These are phyloP conservation scores for Microctenopoma stevenorrisi DNA, from an alignment of 2,797 vertebrate species.

Conservation along the genomic window DNA sequence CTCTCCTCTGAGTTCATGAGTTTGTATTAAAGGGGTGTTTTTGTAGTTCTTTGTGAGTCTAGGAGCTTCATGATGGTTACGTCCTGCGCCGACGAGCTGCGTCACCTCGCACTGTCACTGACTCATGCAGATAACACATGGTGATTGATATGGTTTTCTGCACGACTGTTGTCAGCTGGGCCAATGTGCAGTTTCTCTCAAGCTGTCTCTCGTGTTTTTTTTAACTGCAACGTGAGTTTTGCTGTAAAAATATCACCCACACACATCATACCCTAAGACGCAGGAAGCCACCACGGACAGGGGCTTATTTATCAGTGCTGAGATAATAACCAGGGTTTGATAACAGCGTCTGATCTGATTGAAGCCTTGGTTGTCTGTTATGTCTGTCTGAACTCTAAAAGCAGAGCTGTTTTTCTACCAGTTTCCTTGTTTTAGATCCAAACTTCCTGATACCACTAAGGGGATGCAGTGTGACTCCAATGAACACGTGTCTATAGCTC, in stretches of 20 bases:
- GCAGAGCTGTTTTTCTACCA: slow-evolving; percentile 60
- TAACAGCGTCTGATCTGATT: slow-evolving; percentile 56
- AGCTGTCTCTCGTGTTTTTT: not conserved
- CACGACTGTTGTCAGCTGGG: not conserved
- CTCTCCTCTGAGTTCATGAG: not conserved
- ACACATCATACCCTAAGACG: slow-evolving; percentile 26
- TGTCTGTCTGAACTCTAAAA: slow-evolving; percentile 59
- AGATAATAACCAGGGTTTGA: slow-evolving; percentile 61
- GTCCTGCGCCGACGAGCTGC: not conserved
- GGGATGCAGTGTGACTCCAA: slow-evolving; percentile 21
- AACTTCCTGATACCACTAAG: slow-evolving; percentile 64
- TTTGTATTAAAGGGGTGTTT: not conserved
- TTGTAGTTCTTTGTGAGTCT: not conserved
- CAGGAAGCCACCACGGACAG: slow-evolving; percentile 27
- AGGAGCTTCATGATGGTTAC: not conserved
- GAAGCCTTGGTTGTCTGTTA: slow-evolving; percentile 62
- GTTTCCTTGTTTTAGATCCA: slow-evolving; percentile 73
- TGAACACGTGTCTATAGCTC: not conserved
- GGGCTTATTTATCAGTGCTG: slow-evolving; percentile 27
- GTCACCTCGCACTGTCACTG: not conserved
- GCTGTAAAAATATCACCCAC: slow-evolving; percentile 18
- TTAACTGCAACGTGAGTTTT: not conserved
- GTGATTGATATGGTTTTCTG: not conserved
- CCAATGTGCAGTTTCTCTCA: not conserved
- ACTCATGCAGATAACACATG: not conserved